phyloP scores from a whole-genome alignment of 2,113 vertebrate genomes.

The Callospermophilus lateralis region DNA sequence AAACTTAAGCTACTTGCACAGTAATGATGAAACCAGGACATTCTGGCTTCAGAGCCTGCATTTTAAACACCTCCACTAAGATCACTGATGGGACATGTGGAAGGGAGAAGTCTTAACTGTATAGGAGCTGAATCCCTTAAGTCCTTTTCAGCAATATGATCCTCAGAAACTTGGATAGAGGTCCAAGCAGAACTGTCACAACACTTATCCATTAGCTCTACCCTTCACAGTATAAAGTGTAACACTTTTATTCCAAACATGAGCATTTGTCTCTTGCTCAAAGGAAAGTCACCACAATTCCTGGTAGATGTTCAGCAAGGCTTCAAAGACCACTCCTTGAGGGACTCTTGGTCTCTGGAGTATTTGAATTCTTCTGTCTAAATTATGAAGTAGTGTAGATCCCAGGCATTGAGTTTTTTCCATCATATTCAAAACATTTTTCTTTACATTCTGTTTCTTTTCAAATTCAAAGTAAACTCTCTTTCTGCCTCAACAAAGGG shows the following conservation, averaged over 20 bases:
- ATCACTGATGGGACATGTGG: background rate
- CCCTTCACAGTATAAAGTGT: constrained; percentile 93
- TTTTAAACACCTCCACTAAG: background rate
- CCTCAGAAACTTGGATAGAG: constrained; percentile 93
- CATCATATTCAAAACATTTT: constrained; percentile 90
- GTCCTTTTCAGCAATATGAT: background rate
- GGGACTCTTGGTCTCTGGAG: constrained; percentile 95
- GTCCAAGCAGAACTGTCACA: constrained; percentile 97
- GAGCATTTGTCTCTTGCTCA: constrained; percentile 88
- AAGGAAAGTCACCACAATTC: constrained; percentile 95
- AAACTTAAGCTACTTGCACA: background rate
- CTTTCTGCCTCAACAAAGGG: constrained; percentile 92
- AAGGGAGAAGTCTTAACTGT: background rate
- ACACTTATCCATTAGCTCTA: constrained; percentile 89
- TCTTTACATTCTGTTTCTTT: constrained; percentile 93
- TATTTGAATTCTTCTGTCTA: constrained; percentile 95
- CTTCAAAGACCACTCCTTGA: constrained; percentile 95
- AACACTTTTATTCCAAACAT: constrained; percentile 94
- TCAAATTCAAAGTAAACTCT: constrained; percentile 92
- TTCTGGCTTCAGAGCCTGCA: background rate
- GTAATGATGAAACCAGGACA: background rate
- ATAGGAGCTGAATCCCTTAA: background rate
- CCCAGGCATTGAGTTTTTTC: constrained; percentile 95
- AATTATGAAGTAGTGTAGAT: constrained; percentile 96
- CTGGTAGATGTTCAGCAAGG: constrained; percentile 95